These are phyloP conservation scores for Drosophila planitibia DNA, from an alignment of 2,888 invertebrate species.

Conservation along the genomic window DNA sequence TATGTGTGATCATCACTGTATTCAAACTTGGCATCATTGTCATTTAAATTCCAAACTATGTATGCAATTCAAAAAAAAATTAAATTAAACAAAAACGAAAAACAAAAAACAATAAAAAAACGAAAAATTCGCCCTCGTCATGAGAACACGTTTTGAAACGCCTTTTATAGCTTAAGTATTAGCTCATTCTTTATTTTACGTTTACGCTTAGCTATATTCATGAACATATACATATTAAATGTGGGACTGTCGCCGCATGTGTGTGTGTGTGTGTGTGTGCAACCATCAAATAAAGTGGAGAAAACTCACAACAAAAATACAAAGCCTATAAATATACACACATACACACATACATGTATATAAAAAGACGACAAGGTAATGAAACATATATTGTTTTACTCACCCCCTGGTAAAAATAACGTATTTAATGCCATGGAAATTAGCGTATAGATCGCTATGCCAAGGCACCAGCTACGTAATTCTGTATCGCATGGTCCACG, in stretches of 20 bases:
- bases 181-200: constrained; percentile 59
- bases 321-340: constrained; percentile 5
- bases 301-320: constrained; percentile 8
- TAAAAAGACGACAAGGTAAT: background rate
- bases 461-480: constrained; percentile 69
- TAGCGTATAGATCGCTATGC: constrained; percentile 69
- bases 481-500: constrained; percentile 67
- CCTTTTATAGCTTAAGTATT: constrained; percentile 54
- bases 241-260: background rate
- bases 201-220: constrained; percentile 20
- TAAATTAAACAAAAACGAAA: constrained; percentile 12
- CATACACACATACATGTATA: constrained; percentile 2
- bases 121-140: constrained; percentile 5
- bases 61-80: constrained; percentile 29
- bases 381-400: constrained; percentile 29
- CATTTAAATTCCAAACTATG: constrained; percentile 38
- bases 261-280: background rate
- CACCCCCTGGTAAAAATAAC: constrained; percentile 61
- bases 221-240: background rate
- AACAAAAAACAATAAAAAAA: constrained; percentile 18
- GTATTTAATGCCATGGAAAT: constrained; percentile 45
- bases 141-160: constrained; percentile 57
- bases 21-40: constrained; percentile 59
- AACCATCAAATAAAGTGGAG: constrained; percentile 4
- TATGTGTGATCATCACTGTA: constrained; percentile 28